A percentile compares a stretch with the other conserved stretches of the same genome.
These are phyloP conservation scores for Gymnoscopelus braueri DNA, from an alignment of 2,797 vertebrate species.

Conservation along the genomic window DNA sequence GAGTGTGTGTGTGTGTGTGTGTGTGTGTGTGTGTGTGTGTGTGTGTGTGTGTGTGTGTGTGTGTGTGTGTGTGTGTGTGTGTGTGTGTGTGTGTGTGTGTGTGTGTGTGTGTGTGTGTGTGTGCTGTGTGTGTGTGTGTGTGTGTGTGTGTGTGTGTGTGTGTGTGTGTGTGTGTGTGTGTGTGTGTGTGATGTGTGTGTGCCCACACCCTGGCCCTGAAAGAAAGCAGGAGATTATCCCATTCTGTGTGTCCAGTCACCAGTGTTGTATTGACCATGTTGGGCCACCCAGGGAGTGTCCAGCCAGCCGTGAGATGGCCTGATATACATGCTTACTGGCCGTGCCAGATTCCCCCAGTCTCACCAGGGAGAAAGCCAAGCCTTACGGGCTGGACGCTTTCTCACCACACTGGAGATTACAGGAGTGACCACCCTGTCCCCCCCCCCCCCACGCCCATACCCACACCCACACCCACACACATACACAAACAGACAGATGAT, in stretches of 20 bases:
- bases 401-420: constrained; percentile 63
- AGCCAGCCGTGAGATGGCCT: constrained; percentile 85
- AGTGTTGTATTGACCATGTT: constrained; percentile 79
- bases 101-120: too few relatives aligned
- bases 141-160: constrained; percentile 15
- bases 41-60: constrained; percentile 12
- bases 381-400: constrained; percentile 63
- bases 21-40: constrained; percentile 6
- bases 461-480: neutral
- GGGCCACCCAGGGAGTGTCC: constrained; percentile 84
- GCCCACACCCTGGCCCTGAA: constrained; percentile 59
- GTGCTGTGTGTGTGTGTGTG: constrained; percentile 2
- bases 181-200: neutral
- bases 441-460: constrained; percentile 16
- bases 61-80: constrained; percentile 29
- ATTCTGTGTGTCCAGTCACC: constrained; percentile 80
- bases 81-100: constrained; percentile 30
- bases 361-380: constrained; percentile 68
- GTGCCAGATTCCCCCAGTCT: constrained; percentile 77
- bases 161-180: constrained; percentile 8
- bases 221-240: constrained; percentile 84
- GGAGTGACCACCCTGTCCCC: constrained; percentile 40
- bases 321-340: constrained; percentile 85
- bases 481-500: too few relatives aligned
- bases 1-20: constrained; percentile 11